A percentile compares a stretch with the other conserved stretches of the same genome.
phyloP scores from a whole-genome alignment of 2,888 invertebrate species.

The Pharmacophagus antenor region DNA sequence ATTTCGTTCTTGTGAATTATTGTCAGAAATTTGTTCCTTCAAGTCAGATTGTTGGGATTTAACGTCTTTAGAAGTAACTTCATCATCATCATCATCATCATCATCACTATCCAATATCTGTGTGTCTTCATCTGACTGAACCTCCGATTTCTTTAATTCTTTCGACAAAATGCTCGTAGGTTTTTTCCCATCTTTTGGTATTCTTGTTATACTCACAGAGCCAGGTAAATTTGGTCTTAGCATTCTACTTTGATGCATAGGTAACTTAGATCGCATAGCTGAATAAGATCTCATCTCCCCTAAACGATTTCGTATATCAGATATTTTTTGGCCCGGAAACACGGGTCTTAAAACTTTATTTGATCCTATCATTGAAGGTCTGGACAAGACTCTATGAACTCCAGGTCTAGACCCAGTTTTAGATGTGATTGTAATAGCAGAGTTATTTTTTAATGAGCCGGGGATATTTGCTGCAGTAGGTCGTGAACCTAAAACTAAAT shows the following conservation, averaged over 20 bases:
- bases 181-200: conserved; percentile 57
- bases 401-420: conserved; percentile 65
- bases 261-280: conserved; percentile 57
- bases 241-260: conserved; percentile 52
- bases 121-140: conserved; percentile 64
- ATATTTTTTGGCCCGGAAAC: conserved; percentile 67
- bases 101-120: conserved; percentile 72
- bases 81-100: conserved; percentile 48
- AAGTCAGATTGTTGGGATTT: conserved; percentile 39
- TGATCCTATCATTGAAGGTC: conserved; percentile 57
- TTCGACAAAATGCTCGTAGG: conserved; percentile 30
- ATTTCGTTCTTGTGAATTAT: conserved; percentile 21
- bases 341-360: conserved; percentile 57
- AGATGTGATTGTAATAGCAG: conserved; percentile 82
- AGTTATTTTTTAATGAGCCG: conserved; percentile 80
- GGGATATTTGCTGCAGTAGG: conserved; percentile 65
- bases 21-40: conserved; percentile 22
- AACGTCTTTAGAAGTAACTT: conserved; percentile 34
- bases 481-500: conserved; percentile 64
- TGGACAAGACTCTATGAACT: conserved; percentile 58
- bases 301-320: conserved; percentile 63
- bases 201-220: conserved; percentile 72
- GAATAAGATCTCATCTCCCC: conserved; percentile 61
- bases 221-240: conserved; percentile 63
- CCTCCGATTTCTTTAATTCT: conserved; percentile 45